Evolutionary conservation across 1,140 invertebrate genomes (phyloP), one percentile per base, ranked within the genome.

Genomic region (Drosophila lacertosa): DNA sequence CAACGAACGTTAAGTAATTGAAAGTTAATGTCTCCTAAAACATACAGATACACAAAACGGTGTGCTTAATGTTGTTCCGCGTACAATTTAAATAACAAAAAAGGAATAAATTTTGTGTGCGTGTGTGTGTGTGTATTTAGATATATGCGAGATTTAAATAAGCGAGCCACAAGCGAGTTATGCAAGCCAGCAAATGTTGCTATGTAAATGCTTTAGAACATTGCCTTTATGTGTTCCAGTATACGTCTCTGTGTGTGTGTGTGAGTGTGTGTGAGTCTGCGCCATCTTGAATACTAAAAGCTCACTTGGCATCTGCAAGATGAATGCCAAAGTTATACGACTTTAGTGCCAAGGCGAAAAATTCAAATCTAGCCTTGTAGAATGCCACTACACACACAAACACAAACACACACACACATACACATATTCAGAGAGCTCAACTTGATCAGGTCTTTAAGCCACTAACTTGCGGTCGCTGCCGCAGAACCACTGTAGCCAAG

Each of bases 51-150:
- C 13, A 37, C 45, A 68, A 45, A 22, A n/a, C 22, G 1, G 0
- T 54, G 50, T 55, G 68, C 53, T 54, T 35, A 62, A 62, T 66
- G 44, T 54, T 64, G 72, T 86, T 86, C 83, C 82, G 82, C 50
- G 47, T 82, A 77, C 82, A 82, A 88, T 86, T 86, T 86, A 78
- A 86, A 86, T 86, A 86, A 88, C 83, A 88, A 88, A 83, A 83
- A 70, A 35, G 33, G 45, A 74, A 62, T 58, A 45, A 64, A 59
- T 45, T 1, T 29, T n/a, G n/a, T n/a, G n/a, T n/a, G n/a, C n/a
- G n/a, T n/a, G n/a, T n/a, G n/a, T n/a, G 15, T 26, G 26, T 35
- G 47, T 42, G 35, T 20, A 29, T 44, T 24, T 15, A 50, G 10
- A 0, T 24, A 55, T 39, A 37, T 44, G 20, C 10, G 15, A 32